Evolutionary conservation across 2,888 invertebrate species (phyloP).

Genomic region (Beris chalybata): DNA sequence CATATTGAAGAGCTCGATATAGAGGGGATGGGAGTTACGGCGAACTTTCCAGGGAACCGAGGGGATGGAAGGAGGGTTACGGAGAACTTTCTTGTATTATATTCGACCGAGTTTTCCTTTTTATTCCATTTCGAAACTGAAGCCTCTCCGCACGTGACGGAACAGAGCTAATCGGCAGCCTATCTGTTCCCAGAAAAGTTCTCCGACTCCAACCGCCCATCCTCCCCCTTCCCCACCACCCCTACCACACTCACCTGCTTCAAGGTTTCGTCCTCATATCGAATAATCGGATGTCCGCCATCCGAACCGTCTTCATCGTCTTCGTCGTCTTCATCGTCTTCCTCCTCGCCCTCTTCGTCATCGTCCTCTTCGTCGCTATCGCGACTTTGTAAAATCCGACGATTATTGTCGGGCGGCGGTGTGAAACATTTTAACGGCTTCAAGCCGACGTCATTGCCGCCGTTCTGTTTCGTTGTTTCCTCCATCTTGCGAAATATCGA

Average conservation of each 20-base stretch:
- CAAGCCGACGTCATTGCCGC: constrained; percentile 59
- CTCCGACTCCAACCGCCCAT: too few species aligned
- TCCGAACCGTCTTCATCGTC: constrained; percentile 48
- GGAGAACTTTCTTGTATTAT: too few species aligned
- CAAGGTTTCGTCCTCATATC: constrained; percentile 67
- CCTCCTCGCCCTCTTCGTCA: constrained; percentile 54
- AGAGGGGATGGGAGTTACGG: too few species aligned
- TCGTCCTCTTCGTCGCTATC: constrained; percentile 56
- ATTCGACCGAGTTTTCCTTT: too few species aligned
- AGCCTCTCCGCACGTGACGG: too few species aligned
- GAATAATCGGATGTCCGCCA: constrained; percentile 42
- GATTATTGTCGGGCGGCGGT: constrained; percentile 76
- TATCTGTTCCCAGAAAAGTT: too few species aligned
- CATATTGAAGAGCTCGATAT: too few species aligned
- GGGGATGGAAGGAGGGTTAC: too few species aligned
- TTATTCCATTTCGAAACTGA: too few species aligned
- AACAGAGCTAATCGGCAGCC: too few species aligned
- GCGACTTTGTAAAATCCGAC: constrained; percentile 51
- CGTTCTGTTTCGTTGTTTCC: constrained; percentile 63
- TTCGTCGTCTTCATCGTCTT: constrained; percentile 56
- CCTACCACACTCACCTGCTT: constrained; percentile 57
- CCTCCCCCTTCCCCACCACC: too few species aligned
- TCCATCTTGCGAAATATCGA: constrained; percentile 89
- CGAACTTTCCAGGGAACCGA: too few species aligned
- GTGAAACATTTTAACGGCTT: constrained; percentile 88